Conservation (phyloP, 2,113 vertebrate species). For the Sterrhoptilus dennistouni region DNA sequence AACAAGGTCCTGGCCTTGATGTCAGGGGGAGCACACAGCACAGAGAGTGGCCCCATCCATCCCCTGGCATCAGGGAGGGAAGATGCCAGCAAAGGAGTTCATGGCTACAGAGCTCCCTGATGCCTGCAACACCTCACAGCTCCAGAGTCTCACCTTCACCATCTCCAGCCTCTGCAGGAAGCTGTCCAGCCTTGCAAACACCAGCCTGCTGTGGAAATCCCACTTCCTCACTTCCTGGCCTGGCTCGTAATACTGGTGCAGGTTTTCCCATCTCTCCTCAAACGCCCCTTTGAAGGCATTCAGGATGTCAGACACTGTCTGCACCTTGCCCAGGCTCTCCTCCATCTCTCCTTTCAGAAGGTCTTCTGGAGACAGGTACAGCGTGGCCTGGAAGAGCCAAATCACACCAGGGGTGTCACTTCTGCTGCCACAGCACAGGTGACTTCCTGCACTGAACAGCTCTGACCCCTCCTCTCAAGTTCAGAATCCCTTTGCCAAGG, state of each 20-base stretch:
- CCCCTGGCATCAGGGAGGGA: not conserved
- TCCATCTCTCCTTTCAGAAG: slow-evolving; percentile 85
- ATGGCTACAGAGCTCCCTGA: not conserved
- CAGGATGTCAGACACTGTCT: slow-evolving; percentile 73
- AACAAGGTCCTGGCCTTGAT: too few relatives aligned
- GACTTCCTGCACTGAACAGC: not conserved
- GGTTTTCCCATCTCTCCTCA: slow-evolving; percentile 74
- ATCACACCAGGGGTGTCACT: not conserved
- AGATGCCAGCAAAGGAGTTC: not conserved
- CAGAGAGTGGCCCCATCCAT: fast-evolving
- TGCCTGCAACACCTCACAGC: not conserved
- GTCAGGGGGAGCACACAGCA: not conserved
- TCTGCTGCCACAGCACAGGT: not conserved
- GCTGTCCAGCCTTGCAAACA: slow-evolving; percentile 80
- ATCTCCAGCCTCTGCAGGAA: slow-evolving; percentile 78
- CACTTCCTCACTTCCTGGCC: slow-evolving; percentile 74
- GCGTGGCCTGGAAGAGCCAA: slow-evolving; percentile 72
- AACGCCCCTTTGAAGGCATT: slow-evolving; percentile 75
- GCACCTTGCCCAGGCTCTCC: slow-evolving; percentile 83
- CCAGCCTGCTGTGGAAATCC: slow-evolving; percentile 80
- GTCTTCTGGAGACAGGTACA: slow-evolving; percentile 84
- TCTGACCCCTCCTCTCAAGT: not conserved
- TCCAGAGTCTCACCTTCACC: slow-evolving; percentile 76
- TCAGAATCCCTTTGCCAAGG: not conserved
- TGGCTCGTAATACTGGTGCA: slow-evolving; percentile 76